Percentiles rank a stretch among this genome's conserved stretches.
phyloP scores from a whole-genome alignment of 2,888 invertebrate species.

The Criorhina ranunculi region DNA sequence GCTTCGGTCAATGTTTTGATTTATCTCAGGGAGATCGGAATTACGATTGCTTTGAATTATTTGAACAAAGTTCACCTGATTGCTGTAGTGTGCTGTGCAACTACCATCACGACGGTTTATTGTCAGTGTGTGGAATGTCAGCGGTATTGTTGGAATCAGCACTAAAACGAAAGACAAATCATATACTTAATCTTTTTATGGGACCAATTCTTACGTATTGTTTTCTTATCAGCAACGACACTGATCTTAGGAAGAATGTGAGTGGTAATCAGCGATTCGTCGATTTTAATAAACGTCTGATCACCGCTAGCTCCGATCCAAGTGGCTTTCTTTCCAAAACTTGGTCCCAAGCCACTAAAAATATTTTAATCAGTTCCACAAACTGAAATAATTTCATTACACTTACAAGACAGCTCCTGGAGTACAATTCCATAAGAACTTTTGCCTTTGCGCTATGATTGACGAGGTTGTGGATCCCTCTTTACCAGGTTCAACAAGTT shows the following conservation, averaged over 20 bases:
- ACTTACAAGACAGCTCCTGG: conserved; percentile 84
- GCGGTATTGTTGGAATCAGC: conserved; percentile 91
- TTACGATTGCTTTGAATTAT: conserved; percentile 86
- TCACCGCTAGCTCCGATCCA: conserved; percentile 98
- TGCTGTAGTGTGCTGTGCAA: conserved; percentile 93
- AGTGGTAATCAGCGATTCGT: conserved; percentile 96
- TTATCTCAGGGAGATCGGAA: conserved; percentile 81
- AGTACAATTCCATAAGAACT: conserved; percentile 84
- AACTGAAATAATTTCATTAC: not conserved
- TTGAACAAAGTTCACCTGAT: conserved; percentile 93
- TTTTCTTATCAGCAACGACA: conserved; percentile 93
- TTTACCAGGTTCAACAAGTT: conserved; percentile 60
- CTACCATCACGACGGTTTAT: conserved; percentile 95
- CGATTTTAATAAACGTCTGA: conserved; percentile 96
- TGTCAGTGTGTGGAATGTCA: conserved; percentile 93
- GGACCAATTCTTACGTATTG: conserved; percentile 88
- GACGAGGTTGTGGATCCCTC: conserved; percentile 80
- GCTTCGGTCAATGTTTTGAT: conserved; percentile 81
- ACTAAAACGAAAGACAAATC: conserved; percentile 85
- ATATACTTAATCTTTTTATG: not conserved
- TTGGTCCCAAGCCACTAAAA: conserved; percentile 89
- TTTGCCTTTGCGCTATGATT: conserved; percentile 82
- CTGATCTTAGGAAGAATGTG: conserved; percentile 94
- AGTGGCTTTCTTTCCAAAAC: conserved; percentile 94
- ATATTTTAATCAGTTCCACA: conserved; percentile 11